Percentiles rank a stretch among this genome's conserved stretches.
Evolutionary conservation across 2,888 invertebrate genomes (phyloP).

Genomic region (Tuberolachnus salignus): DNA sequence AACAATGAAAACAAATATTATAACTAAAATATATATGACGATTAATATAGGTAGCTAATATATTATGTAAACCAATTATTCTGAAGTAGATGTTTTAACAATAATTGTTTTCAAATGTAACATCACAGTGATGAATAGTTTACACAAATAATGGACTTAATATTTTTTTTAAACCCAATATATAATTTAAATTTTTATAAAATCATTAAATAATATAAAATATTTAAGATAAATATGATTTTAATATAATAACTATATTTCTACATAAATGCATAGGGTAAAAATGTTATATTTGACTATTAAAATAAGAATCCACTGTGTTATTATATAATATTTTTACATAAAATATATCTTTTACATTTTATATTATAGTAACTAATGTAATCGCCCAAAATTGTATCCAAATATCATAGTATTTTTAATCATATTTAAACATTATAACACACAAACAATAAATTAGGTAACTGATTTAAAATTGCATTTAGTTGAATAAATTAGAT

Average conservation of each 20-base stretch:
- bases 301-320: background rate
- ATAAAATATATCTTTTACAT: too few species aligned
- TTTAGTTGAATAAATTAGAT: constrained; percentile 13
- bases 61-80: too few species aligned
- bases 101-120: background rate
- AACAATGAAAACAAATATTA: constrained; percentile 14
- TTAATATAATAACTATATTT: background rate
- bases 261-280: background rate
- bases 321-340: background rate
- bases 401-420: background rate
- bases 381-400: constrained; percentile 32
- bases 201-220: background rate
- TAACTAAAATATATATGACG: background rate
- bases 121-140: constrained; percentile 10
- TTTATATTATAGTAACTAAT: background rate
- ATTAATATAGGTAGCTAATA: background rate
- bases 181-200: background rate
- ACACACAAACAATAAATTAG: constrained; percentile 34
- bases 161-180: background rate
- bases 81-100: background rate
- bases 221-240: constrained; percentile 10
- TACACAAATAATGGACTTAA: constrained; percentile 1
- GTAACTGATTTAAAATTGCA: constrained; percentile 31
- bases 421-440: background rate
- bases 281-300: background rate